Base-by-base conservation (phyloP, 2,797 vertebrate species). In the Sphenodon punctatus region DNA sequence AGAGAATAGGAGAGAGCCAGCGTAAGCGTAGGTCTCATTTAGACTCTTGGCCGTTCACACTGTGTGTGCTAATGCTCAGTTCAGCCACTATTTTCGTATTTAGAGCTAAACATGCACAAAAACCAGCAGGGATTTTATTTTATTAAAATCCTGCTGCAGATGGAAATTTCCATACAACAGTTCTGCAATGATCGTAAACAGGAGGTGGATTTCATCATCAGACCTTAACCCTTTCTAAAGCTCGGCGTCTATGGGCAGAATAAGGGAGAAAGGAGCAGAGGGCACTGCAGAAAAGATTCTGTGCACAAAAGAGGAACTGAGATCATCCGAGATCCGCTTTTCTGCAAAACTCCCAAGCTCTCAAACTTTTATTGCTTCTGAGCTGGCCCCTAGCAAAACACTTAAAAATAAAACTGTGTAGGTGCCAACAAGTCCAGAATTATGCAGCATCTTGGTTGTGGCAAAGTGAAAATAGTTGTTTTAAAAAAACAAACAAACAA, bases 121-220 rank as follows among this genome's bases (percentile, higher is more conserved):
- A 81, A 66, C n/a, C 86, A 90, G 88, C 22, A 9, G 80, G 70
- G 83, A 45, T 63, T 63, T 83, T 42, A 70, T 70, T 63, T 69
- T 36, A 45, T 67, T 60, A 45, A 25, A 83, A 59, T 79, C 63
- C 75, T 7, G 56, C 63, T 59, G 67, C 77, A 72, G 76, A 84
- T 85, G 92, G 91, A 94, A 92, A 92, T 88, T 92, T 94, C 95
- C 89, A 73, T 85, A 80, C 30, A 85, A 83, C 76, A 46, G 58
- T 48, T 91, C 87, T 88, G 91, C 87, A 88, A 67, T 58, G 76
- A 79, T 11, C 51, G 67, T 81, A 80, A 88, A 87, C 92, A 92
- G 80, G 67, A 76, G 67, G 36, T 66, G 78, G 41, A 85, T 91
- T 82, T 87, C 80, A 83, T 69, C 87, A 58, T 79, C 48, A 84